Percentiles rank a stretch among this genome's conserved stretches.
Evolutionary conservation across 2,113 vertebrate species (phyloP).

Genomic region (Phyllopteryx taeniolatus): DNA sequence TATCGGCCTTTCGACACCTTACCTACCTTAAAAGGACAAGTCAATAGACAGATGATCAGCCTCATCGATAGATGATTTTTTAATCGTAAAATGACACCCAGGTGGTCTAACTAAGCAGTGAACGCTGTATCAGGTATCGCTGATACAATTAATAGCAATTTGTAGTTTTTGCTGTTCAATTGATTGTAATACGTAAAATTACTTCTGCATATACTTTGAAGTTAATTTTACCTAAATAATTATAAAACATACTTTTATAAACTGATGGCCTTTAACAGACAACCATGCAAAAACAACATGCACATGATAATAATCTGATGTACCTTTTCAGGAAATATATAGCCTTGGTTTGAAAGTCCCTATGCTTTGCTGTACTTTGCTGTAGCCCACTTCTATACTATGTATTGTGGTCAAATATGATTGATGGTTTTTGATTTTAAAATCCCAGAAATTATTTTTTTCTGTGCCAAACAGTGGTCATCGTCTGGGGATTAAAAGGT

Average conservation of each 20-base stretch:
- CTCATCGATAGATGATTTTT: not conserved
- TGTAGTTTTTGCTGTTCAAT: not conserved
- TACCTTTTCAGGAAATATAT: not conserved
- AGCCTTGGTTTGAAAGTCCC: no score
- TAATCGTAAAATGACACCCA: slow-evolving; percentile 6
- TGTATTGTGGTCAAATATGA: no score
- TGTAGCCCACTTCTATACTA: no score
- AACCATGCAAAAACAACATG: not conserved
- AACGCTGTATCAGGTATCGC: not conserved
- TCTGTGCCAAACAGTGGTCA: no score
- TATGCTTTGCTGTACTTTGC: no score
- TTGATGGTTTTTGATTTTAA: no score
- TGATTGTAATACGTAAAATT: not conserved
- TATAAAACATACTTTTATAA: no score
- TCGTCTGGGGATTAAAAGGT: no score
- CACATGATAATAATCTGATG: not conserved
- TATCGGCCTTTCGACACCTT: slow-evolving; percentile 3
- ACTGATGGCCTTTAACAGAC: no score
- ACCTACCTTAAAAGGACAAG: slow-evolving; percentile 15
- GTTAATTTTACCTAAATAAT: not conserved
- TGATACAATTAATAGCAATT: not conserved
- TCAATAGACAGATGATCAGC: slow-evolving; percentile 2
- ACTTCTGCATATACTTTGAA: not conserved
- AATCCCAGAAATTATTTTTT: no score
- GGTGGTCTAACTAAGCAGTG: slow-evolving; percentile 8